Evolutionary conservation across 2,113 vertebrate genomes (phyloP), one percentile per base, ranked within the genome.

Genomic region (Gobius niger): DNA sequence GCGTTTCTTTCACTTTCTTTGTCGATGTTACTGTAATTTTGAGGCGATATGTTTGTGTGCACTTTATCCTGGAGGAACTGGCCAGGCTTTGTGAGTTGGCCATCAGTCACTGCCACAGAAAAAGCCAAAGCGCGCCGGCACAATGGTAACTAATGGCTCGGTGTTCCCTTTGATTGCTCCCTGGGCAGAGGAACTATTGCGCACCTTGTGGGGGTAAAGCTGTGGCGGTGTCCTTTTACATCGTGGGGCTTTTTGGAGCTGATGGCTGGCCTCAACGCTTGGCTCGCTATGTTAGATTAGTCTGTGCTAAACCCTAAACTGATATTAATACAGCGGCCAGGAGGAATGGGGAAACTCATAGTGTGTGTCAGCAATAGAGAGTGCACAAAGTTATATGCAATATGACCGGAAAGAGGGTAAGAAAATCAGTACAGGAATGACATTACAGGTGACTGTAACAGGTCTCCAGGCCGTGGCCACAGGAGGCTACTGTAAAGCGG

Each of bases 241-340:
- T 56, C 59, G 72, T 64, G 51, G 65, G 50, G 68, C 24, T 34
- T 34, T 54, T 56, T 7, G 47, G 52, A 77, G 74, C 65, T 66
- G 63, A 73, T 82, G 75, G 68, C 74, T 50, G 78, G 70, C 56
- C 82, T 88, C 73, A 78, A 78, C 72, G 85, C 82, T 83, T 65
- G 67, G 60, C 83, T 90, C 83, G 7, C 85, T 69, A 57, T 82
- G 82, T 90, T 85, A 90, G 83, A 90, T 91, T 87, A 90, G 85
- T 84, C 50, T 67, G 72, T 60, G 83, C 75, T 83, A 83, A 34
- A 87, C 82, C 82, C 78, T 84, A 87, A 90, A 88, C 7, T 65
- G 84, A 82, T 88, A 89, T 90, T 89, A 88, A 88, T 83, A 78
- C 77, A 18, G 67, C 14, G 62, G 80, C 82, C 16, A n/a, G 65